These are phyloP conservation scores for Drosophila fulvimacula DNA, from an alignment of 2,888 invertebrate species.

Conservation along the genomic window DNA sequence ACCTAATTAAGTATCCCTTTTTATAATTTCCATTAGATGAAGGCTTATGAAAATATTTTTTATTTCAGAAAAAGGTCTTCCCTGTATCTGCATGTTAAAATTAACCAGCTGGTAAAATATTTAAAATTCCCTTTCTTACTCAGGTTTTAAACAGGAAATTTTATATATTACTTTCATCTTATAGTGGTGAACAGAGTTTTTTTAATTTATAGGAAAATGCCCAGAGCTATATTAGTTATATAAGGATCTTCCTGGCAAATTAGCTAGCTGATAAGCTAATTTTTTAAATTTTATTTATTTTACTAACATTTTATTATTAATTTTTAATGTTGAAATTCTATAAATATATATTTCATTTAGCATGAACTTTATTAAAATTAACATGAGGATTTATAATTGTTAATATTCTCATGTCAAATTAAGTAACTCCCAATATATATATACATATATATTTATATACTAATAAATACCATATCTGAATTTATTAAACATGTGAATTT, in stretches of 20 bases:
- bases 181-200: background rate
- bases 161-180: background rate
- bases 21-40: background rate
- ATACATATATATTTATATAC: too few relatives aligned
- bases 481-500: background rate
- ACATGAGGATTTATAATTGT: background rate
- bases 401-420: background rate
- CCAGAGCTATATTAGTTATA: background rate
- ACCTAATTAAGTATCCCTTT: background rate
- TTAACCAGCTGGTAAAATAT: background rate
- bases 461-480: background rate
- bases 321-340: too few relatives aligned
- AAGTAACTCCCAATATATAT: background rate
- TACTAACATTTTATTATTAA: too few relatives aligned
- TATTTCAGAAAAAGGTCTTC: background rate
- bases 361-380: background rate
- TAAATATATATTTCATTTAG: too few relatives aligned
- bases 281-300: too few relatives aligned
- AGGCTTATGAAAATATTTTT: background rate
- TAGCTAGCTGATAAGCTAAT: background rate
- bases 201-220: background rate
- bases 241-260: background rate
- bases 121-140: background rate
- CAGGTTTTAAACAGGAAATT: background rate
- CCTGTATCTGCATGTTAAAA: background rate